phyloP scores from a whole-genome alignment of 2,888 invertebrate species.

The Chrysomela aeneicollis region DNA sequence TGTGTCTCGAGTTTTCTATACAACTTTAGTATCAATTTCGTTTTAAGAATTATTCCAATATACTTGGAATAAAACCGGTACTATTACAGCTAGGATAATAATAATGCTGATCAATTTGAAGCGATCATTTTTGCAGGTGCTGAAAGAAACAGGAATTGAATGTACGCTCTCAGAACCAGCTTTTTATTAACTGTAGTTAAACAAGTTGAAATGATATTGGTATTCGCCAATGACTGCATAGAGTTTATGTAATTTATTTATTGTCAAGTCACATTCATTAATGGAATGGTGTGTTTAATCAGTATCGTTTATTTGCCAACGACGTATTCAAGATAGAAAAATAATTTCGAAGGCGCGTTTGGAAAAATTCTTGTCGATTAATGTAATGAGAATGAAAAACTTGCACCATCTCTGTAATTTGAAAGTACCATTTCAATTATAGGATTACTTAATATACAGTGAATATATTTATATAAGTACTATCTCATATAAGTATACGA shows the following conservation, averaged over 20 bases:
- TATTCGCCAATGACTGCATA: conserved; percentile 28
- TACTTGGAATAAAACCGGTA: no score
- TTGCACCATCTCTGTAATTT: conserved; percentile 11
- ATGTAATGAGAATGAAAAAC: conserved; percentile 20
- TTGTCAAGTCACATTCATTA: conserved; percentile 33
- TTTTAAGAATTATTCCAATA: no score
- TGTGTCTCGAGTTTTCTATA: no score
- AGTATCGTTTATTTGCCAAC: conserved; percentile 31
- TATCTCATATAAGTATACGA: no score
- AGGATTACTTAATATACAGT: no score
- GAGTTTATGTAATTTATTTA: conserved; percentile 37
- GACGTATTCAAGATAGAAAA: conserved; percentile 14
- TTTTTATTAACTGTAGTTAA: conserved; percentile 7
- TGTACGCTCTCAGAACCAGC: conserved; percentile 9
- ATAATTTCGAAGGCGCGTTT: conserved; percentile 16
- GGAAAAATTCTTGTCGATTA: conserved; percentile 12
- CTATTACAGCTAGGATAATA: no score
- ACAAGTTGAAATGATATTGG: conserved; percentile 32
- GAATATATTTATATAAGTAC: no score
- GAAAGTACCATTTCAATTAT: no score
- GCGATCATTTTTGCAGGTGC: no score
- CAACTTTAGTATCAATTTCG: no score
- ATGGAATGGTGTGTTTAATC: conserved; percentile 30
- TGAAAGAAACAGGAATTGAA: no score
- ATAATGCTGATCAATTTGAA: no score